These are phyloP conservation scores for Osmerus mordax DNA, from an alignment of 2,113 vertebrate genomes.

Conservation along the genomic window DNA sequence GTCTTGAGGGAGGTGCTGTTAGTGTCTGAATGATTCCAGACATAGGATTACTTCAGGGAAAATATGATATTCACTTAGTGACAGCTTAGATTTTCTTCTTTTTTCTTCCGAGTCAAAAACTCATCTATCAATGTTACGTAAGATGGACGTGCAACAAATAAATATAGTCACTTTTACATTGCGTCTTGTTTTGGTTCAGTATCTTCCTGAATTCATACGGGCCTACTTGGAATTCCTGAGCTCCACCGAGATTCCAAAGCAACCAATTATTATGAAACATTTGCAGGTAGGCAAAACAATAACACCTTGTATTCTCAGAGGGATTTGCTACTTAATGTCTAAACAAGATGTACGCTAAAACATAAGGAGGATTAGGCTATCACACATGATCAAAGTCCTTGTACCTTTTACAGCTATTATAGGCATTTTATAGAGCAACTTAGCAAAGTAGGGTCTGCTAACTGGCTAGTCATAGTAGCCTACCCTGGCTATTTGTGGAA, in stretches of 20 bases:
- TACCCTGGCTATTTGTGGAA: no score
- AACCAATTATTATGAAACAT: neutral
- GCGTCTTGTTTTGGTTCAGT: slow-evolving; percentile 22
- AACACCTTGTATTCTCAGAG: neutral
- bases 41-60: slow-evolving; percentile 39
- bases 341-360: neutral
- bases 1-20: slow-evolving; percentile 52
- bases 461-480: no score
- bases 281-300: neutral
- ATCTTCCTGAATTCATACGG: neutral
- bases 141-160: slow-evolving; percentile 13
- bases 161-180: slow-evolving; percentile 11
- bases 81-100: neutral
- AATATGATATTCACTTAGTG: slow-evolving; percentile 39
- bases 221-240: neutral
- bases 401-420: no score
- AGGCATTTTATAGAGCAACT: no score
- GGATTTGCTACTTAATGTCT: neutral
- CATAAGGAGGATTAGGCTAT: neutral
- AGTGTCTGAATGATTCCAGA: slow-evolving; percentile 33
- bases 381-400: neutral
- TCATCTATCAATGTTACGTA: slow-evolving; percentile 23
- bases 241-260: neutral
- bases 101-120: slow-evolving; percentile 11
- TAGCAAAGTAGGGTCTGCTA: no score